Evolutionary conservation across 1,140 invertebrate species (phyloP).

Genomic region (Drosophila ambigua): DNA sequence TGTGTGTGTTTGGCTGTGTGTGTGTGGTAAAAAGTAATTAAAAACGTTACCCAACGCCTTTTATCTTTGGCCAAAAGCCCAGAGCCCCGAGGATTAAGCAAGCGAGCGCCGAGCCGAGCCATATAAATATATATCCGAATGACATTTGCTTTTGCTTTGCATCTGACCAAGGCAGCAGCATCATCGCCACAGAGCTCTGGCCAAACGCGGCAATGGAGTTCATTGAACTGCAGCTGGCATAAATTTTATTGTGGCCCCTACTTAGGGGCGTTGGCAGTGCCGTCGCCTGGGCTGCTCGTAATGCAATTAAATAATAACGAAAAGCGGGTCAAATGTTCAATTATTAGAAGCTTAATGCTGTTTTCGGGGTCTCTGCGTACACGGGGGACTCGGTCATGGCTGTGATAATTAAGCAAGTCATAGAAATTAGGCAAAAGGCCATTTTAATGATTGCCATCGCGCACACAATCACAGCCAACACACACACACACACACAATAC

Average conservation of each 20-base stretch:
- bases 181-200: too few species aligned
- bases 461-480: conserved; percentile 37
- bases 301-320: conserved; percentile 73
- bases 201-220: conserved; percentile 22
- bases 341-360: conserved; percentile 78
- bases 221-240: conserved; percentile 38
- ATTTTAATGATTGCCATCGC: conserved; percentile 81
- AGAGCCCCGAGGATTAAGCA: conserved; percentile 26
- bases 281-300: conserved; percentile 30
- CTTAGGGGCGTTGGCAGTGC: conserved; percentile 35
- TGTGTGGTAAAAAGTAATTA: conserved; percentile 69
- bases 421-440: conserved; percentile 81
- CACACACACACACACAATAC: conserved; percentile 1
- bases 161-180: not conserved
- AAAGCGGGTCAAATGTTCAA: conserved; percentile 75
- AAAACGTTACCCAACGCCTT: conserved; percentile 61
- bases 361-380: conserved; percentile 39
- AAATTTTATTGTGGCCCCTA: conserved; percentile 50
- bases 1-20: conserved; percentile 16
- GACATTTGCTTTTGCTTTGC: conserved; percentile 39
- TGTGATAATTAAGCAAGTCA: conserved; percentile 82
- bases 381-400: conserved; percentile 43
- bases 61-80: conserved; percentile 45
- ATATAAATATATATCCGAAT: conserved; percentile 44
- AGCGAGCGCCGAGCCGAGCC: not conserved